Conservation (phyloP, 2,113 vertebrate species). For the Leiothrix lutea region DNA sequence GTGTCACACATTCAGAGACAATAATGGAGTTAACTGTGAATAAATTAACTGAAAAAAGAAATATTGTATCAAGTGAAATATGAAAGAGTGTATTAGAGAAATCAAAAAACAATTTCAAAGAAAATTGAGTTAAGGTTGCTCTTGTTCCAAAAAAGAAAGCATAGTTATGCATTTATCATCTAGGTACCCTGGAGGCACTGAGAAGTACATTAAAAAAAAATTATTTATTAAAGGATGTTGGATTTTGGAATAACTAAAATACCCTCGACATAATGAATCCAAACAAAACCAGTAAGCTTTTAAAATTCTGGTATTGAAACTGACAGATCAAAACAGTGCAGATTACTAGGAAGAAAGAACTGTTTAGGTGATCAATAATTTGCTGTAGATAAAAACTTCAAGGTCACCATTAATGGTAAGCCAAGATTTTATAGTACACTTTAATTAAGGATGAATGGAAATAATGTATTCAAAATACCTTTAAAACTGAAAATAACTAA, state of each 20-base stretch:
- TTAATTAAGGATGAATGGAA: neutral
- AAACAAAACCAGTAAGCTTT: neutral
- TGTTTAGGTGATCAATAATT: neutral
- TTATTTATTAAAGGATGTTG: neutral
- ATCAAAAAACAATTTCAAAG: neutral
- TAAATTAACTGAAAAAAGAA: neutral
- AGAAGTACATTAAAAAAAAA: neutral
- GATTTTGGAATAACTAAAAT: neutral
- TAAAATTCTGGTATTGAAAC: neutral
- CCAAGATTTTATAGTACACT: neutral
- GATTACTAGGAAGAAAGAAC: neutral
- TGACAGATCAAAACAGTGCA: neutral
- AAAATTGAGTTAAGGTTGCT: neutral
- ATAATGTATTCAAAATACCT: neutral
- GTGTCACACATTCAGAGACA: neutral
- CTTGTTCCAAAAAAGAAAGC: neutral
- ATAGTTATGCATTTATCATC: neutral
- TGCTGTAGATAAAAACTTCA: neutral
- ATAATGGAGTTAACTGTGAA: neutral
- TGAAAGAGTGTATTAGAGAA: neutral
- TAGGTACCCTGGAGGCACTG: neutral
- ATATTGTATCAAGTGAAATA: neutral
- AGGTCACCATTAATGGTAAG: neutral
- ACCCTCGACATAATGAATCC: accelerated
- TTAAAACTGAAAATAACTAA: neutral